phyloP scores from a whole-genome alignment of 2,797 vertebrate genomes.

The Pseudochromis fuscus region DNA sequence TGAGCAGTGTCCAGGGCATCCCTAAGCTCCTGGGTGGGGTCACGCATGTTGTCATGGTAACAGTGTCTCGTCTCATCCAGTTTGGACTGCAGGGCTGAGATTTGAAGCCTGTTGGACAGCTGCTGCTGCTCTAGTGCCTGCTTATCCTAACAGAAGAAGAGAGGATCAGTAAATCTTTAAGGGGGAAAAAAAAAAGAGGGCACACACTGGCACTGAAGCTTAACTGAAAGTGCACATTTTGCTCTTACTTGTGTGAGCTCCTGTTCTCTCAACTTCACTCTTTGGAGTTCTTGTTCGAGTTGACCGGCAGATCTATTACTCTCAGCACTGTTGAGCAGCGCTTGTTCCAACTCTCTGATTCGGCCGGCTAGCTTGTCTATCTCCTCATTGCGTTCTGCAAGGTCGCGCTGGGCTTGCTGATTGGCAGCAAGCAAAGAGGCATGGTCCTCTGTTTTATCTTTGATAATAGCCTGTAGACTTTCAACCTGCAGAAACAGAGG shows the following conservation, averaged over 20 bases:
- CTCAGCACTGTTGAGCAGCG: conserved; percentile 79
- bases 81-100: conserved; percentile 90
- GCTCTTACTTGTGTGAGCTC: conserved; percentile 87
- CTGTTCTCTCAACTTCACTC: conserved; percentile 82
- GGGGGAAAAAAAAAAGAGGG: neutral
- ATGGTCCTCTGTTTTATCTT: conserved; percentile 89
- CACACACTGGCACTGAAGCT: neutral
- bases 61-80: conserved; percentile 87
- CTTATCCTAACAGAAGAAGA: conserved; percentile 86
- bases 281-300: conserved; percentile 91
- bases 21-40: conserved; percentile 77
- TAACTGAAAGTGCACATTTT: neutral
- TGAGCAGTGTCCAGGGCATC: conserved; percentile 84
- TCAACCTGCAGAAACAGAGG: conserved; percentile 85
- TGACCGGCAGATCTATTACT: conserved; percentile 70
- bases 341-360: conserved; percentile 88
- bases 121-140: conserved; percentile 91
- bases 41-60: conserved; percentile 73
- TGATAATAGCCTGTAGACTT: conserved; percentile 89
- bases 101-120: conserved; percentile 88
- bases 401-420: conserved; percentile 87
- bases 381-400: conserved; percentile 89
- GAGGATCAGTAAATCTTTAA: neutral
- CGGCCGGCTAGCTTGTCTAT: conserved; percentile 87
- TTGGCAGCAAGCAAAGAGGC: conserved; percentile 85